A percentile compares a stretch with the other conserved stretches of the same genome.
These are phyloP conservation scores for Drosophila neonasuta DNA, from an alignment of 2,888 invertebrate genomes.

Conservation along the genomic window DNA sequence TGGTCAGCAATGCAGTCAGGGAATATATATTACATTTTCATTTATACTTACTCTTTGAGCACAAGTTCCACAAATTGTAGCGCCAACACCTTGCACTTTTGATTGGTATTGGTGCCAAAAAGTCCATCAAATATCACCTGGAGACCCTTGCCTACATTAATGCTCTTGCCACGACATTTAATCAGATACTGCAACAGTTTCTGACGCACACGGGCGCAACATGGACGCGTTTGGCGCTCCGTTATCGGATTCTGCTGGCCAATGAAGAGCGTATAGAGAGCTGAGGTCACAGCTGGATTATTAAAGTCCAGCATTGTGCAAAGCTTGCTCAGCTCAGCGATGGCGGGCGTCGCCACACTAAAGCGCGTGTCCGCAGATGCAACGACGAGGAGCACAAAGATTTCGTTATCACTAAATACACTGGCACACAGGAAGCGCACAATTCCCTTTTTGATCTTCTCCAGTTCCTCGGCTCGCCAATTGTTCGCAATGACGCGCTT, in stretches of 20 bases:
- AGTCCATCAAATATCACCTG: conserved; percentile 95
- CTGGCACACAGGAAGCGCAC: conserved; percentile 92
- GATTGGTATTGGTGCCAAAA: conserved; percentile 91
- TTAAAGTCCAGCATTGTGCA: conserved; percentile 90
- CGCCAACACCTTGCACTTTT: conserved; percentile 90
- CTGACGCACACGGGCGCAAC: conserved; percentile 91
- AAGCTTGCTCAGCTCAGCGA: conserved; percentile 91
- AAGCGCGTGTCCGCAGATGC: conserved; percentile 95
- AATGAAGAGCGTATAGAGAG: conserved; percentile 89
- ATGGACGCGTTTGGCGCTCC: conserved; percentile 89
- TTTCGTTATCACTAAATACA: conserved; percentile 88
- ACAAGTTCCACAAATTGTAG: conserved; percentile 92
- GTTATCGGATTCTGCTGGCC: conserved; percentile 83
- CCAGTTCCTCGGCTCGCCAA: conserved; percentile 90
- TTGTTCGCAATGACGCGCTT: conserved; percentile 89
- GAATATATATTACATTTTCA: not conserved
- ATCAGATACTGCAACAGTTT: conserved; percentile 93
- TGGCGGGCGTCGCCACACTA: conserved; percentile 93
- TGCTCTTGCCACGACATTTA: conserved; percentile 87
- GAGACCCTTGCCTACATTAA: conserved; percentile 90
- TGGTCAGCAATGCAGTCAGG: not conserved
- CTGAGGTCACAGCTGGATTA: conserved; percentile 86
- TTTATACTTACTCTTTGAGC: conserved; percentile 87
- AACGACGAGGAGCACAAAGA: conserved; percentile 90
- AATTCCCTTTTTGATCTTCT: conserved; percentile 90